These are phyloP conservation scores for Holacanthus passer DNA, from an alignment of 2,113 vertebrate genomes.

Conservation along the genomic window DNA sequence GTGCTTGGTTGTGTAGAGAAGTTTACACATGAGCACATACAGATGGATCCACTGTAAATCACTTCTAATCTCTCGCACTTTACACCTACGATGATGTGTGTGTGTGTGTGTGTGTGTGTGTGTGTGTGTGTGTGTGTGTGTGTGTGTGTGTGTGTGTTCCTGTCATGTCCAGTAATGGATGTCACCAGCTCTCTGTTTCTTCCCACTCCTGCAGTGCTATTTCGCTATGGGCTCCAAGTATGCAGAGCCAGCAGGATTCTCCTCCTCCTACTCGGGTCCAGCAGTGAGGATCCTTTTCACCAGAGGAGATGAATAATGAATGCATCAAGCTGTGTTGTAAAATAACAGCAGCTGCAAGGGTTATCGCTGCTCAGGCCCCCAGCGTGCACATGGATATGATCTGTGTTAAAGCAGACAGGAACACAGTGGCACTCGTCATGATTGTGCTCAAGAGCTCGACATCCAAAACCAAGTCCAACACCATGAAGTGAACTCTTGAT, in stretches of 20 bases:
- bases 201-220: slow-evolving; percentile 19
- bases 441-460: not conserved
- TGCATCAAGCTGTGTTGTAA: slow-evolving; percentile 44
- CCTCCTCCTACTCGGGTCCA: slow-evolving; percentile 34
- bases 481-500: not conserved
- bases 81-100: not conserved
- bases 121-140: slow-evolving; percentile 18
- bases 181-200: slow-evolving; percentile 36
- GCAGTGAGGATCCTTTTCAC: not conserved
- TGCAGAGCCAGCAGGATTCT: slow-evolving; percentile 45
- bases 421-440: not conserved
- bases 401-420: not conserved
- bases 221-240: slow-evolving; percentile 18
- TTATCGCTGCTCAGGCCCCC: not conserved
- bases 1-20: not conserved
- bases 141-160: slow-evolving; percentile 23
- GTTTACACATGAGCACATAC: not conserved
- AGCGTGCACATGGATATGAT: not conserved
- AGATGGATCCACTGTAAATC: not conserved
- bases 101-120: slow-evolving; percentile 24
- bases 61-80: not conserved
- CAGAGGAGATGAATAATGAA: slow-evolving; percentile 61
- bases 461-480: too few relatives aligned
- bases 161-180: slow-evolving; percentile 39
- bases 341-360: slow-evolving; percentile 30